A percentile compares a stretch with the other conserved stretches of the same genome.
These are phyloP conservation scores for Calephelis virginiensis DNA, from an alignment of 1,140 invertebrate species.

Conservation along the genomic window DNA sequence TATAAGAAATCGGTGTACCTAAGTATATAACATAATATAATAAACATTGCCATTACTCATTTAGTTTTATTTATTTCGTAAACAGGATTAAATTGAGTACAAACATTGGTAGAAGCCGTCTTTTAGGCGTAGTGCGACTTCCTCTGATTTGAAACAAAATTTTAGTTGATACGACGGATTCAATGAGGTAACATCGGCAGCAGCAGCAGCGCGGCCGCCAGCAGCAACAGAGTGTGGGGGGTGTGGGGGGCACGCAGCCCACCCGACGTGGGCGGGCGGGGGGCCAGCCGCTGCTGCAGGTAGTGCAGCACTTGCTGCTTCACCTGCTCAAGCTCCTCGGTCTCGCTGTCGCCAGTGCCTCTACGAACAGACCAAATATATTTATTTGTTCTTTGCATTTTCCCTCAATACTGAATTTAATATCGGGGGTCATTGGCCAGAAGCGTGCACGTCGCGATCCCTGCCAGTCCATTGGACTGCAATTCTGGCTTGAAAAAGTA, in stretches of 20 bases:
- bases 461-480: too few species aligned
- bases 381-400: slow-evolving; percentile 6
- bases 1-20: slow-evolving; percentile 28
- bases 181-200: too few species aligned
- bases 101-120: neutral
- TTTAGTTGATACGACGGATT: too few species aligned
- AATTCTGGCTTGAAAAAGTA: too few species aligned
- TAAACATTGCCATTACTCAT: slow-evolving; percentile 26
- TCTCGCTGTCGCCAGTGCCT: slow-evolving; percentile 36
- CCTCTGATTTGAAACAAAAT: too few species aligned
- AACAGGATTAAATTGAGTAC: neutral
- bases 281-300: slow-evolving; percentile 24
- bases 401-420: neutral
- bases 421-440: too few species aligned
- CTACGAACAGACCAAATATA: slow-evolving; percentile 25
- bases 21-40: slow-evolving; percentile 29
- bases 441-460: too few species aligned
- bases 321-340: slow-evolving; percentile 28
- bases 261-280: neutral
- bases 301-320: slow-evolving; percentile 30
- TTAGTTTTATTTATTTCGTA: slow-evolving; percentile 8
- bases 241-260: too few species aligned
- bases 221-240: neutral
- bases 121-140: too few species aligned
- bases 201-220: neutral